phyloP scores from a whole-genome alignment of 2,888 invertebrate species.

The Erebia epiphron region DNA sequence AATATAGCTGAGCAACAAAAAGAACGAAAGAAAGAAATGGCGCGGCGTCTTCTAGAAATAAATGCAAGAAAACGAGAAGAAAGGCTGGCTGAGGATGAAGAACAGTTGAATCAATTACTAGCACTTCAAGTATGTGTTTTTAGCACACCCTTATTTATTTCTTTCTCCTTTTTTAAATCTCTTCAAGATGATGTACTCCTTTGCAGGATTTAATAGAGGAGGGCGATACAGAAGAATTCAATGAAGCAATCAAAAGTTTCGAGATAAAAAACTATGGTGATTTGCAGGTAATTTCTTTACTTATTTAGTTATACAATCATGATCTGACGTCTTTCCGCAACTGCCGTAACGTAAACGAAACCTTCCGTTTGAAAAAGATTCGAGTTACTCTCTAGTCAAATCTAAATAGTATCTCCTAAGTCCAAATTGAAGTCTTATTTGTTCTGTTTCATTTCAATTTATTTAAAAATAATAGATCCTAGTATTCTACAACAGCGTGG shows the following conservation, averaged over 20 bases:
- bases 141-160: not conserved
- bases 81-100: constrained; percentile 93
- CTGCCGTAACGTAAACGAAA: too few relatives aligned
- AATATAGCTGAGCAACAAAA: constrained; percentile 89
- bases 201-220: constrained; percentile 85
- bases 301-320: too few relatives aligned
- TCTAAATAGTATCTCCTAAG: too few relatives aligned
- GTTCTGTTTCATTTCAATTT: too few relatives aligned
- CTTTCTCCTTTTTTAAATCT: not conserved
- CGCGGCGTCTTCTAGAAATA: constrained; percentile 92
- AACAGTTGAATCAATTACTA: constrained; percentile 89
- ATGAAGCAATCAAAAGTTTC: constrained; percentile 88
- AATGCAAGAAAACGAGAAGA: constrained; percentile 95
- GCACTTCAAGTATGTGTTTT: constrained; percentile 84
- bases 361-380: too few relatives aligned
- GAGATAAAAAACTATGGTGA: constrained; percentile 90
- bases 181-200: not conserved
- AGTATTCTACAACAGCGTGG: too few relatives aligned
- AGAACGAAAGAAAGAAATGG: constrained; percentile 93
- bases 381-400: too few relatives aligned
- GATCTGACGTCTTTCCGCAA: too few relatives aligned
- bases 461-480: too few relatives aligned
- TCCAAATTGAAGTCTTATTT: too few relatives aligned
- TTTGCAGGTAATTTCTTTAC: constrained; percentile 83
- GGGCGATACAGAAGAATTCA: constrained; percentile 88